These are phyloP conservation scores for Plagodis pulveraria DNA, from an alignment of 2,888 invertebrate genomes.

Conservation along the genomic window DNA sequence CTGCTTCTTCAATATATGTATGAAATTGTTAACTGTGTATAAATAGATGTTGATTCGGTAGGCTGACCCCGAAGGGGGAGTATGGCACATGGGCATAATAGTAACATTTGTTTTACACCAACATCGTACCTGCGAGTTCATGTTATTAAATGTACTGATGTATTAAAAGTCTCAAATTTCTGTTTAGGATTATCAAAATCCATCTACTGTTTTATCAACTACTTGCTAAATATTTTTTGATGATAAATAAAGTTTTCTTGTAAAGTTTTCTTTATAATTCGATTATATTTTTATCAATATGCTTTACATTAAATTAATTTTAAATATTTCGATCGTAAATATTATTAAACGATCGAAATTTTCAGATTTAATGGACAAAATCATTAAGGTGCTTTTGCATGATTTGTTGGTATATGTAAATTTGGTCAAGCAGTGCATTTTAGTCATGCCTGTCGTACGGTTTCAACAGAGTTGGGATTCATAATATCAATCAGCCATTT, in stretches of 20 bases:
- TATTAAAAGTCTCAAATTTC: background rate
- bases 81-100: constrained; percentile 77
- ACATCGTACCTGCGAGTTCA: constrained; percentile 42
- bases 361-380: too few relatives aligned
- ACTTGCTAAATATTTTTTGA: too few relatives aligned
- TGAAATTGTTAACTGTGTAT: constrained; percentile 18
- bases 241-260: too few relatives aligned
- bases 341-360: too few relatives aligned
- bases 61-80: constrained; percentile 62
- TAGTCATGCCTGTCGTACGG: constrained; percentile 4
- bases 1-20: constrained; percentile 24
- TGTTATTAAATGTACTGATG: background rate
- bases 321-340: too few relatives aligned
- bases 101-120: constrained; percentile 66
- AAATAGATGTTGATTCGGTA: constrained; percentile 56
- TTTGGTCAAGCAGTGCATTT: constrained; percentile 3
- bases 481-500: constrained; percentile 19
- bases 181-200: too few relatives aligned
- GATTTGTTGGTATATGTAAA: background rate
- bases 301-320: too few relatives aligned
- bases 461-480: constrained; percentile 3
- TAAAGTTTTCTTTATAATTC: too few relatives aligned
- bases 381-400: too few relatives aligned
- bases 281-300: too few relatives aligned
- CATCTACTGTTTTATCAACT: too few relatives aligned